Base-by-base conservation (phyloP, 2,888 invertebrate species). In the Dioctria linearis region DNA sequence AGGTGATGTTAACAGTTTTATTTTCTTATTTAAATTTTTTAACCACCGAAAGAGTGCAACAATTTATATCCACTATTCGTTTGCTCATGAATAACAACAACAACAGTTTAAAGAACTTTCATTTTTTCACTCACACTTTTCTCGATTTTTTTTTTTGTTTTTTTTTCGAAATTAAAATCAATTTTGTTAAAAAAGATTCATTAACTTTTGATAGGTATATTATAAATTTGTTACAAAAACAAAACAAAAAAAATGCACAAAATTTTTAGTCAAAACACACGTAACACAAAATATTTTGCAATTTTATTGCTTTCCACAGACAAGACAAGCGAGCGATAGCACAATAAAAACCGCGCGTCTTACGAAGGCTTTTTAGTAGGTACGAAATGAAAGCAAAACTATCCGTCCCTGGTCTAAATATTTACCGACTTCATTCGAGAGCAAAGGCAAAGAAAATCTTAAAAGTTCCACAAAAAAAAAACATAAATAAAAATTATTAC, bases 1-100 rank as follows among this genome's bases (percentile, higher is more conserved):
- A 25, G 25, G 25, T 25, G 25, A 25, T 25, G 25, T 25, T 25
- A 25, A 25, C 25, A 25, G 25, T 25, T 25, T 25, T 25, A 25
- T 25, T 25, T 25, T 25, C 2, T 25, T 25, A 25, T 25, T 25
- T 25, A 25, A 1, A 25, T 25, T 25, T 25, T 25, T 25, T 25
- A 25, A 25, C 25, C 25, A 25, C 25, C 25, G 2, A 25, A 25
- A 25, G 49, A 13, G 37, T 42, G 67, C 49, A 49, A 9, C 46
- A 9, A n/a, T 40, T 65, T 65, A 25, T 25, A 65, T 65, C 67
- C 43, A 59, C n/a, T 13, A 71, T 54, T 25, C 8, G n/a, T 40
- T 61, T 73, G 73, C 73, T 73, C 73, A 73, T 57, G 73, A 57
- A 42, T 59, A 73, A 59, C 59, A 73, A 57, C 59, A 73, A 57